These are phyloP conservation scores for Merops nubicus DNA, from an alignment of 2,113 vertebrate genomes.

Conservation along the genomic window DNA sequence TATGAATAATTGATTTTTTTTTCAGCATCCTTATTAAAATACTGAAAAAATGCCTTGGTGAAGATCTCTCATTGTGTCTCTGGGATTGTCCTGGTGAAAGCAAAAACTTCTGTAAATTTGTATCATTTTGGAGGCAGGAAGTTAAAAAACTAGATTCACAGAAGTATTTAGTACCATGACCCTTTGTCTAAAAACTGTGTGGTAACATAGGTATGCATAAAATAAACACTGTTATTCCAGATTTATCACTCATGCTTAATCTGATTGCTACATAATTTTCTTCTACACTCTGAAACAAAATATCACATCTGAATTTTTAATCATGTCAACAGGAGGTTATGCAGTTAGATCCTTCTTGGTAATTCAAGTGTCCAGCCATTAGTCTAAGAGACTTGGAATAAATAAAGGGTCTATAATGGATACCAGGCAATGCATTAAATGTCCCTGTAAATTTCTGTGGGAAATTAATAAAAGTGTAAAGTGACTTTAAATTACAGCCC, in stretches of 20 bases:
- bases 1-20: slow-evolving; percentile 1
- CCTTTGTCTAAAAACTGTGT: background rate
- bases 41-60: background rate
- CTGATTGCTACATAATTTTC: background rate
- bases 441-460: background rate
- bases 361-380: background rate
- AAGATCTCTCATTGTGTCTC: background rate
- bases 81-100: background rate
- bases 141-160: background rate
- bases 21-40: background rate
- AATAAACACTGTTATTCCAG: background rate
- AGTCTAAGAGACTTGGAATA: background rate
- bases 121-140: background rate
- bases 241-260: background rate
- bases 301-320: background rate
- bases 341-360: background rate
- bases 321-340: background rate
- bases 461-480: background rate
- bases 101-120: background rate
- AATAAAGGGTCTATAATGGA: background rate
- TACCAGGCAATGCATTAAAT: background rate
- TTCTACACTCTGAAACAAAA: background rate
- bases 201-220: background rate
- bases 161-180: background rate
- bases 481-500: background rate